Percentiles rank a stretch among this genome's conserved stretches.
Conservation (phyloP, 2,888 invertebrate genomes). For the Neocrepidodera transversa region DNA sequence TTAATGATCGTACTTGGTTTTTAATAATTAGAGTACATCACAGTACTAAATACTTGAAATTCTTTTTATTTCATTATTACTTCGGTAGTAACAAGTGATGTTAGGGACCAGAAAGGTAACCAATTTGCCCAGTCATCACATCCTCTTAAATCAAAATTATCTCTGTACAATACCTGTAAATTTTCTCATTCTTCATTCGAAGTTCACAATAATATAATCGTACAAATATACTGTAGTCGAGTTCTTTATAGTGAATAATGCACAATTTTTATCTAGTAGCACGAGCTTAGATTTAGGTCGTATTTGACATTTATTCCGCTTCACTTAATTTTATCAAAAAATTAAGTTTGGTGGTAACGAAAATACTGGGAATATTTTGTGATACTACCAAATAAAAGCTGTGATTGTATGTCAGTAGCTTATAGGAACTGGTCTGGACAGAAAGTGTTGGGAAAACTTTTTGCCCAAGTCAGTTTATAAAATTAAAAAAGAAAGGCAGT, state of each 20-base stretch:
- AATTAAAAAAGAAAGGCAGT: conserved; percentile 24
- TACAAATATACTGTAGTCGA: conserved; percentile 38
- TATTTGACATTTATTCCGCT: conserved; percentile 36
- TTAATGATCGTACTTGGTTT: conserved; percentile 9
- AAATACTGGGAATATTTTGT: conserved; percentile 62
- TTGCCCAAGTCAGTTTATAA: conserved; percentile 50
- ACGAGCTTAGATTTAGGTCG: conserved; percentile 25
- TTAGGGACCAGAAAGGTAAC: conserved; percentile 57
- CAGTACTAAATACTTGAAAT: conserved; percentile 20
- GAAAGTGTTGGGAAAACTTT: conserved; percentile 60
- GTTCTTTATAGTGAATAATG: conserved; percentile 30
- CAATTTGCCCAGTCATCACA: conserved; percentile 58
- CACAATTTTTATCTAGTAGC: conserved; percentile 35
- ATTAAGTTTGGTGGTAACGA: conserved; percentile 60
- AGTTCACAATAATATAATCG: conserved; percentile 37
- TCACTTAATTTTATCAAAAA: conserved; percentile 49
- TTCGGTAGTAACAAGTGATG: conserved; percentile 57
- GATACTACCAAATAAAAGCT: conserved; percentile 59
- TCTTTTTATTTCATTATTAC: conserved; percentile 44
- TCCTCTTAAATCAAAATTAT: conserved; percentile 36
- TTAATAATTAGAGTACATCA: conserved; percentile 15
- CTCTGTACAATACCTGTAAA: conserved; percentile 37
- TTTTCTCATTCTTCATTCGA: conserved; percentile 37
- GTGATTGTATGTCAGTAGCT: conserved; percentile 58
- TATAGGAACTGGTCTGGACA: conserved; percentile 49